These are phyloP conservation scores for Ormyrus labotus DNA, from an alignment of 2,888 invertebrate genomes.

Conservation along the genomic window DNA sequence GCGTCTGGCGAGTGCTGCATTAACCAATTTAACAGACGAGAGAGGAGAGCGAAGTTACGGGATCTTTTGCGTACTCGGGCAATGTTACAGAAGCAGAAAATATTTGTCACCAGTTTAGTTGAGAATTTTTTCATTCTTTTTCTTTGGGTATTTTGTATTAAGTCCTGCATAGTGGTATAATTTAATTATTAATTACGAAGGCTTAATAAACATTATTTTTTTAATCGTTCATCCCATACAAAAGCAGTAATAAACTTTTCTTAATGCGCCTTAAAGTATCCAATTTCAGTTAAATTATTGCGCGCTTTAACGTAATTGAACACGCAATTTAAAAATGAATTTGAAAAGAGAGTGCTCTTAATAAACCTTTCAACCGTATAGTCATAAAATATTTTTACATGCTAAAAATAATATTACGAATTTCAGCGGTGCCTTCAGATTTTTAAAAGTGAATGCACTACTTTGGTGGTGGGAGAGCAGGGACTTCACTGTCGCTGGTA, in stretches of 20 bases:
- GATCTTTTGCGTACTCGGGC: constrained; percentile 22
- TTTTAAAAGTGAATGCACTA: constrained; percentile 66
- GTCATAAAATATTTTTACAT: background rate
- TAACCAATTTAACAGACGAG: constrained; percentile 63
- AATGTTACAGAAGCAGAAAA: constrained; percentile 59
- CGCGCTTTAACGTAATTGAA: no score
- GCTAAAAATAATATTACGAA: constrained; percentile 1
- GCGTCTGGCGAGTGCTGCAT: constrained; percentile 59
- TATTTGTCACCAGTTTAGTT: constrained; percentile 28
- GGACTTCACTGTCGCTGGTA: constrained; percentile 82
- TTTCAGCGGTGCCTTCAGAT: constrained; percentile 70
- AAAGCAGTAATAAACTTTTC: no score
- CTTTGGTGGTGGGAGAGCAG: constrained; percentile 72
- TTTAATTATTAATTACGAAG: no score
- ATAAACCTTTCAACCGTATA: no score
- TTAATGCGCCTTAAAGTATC: no score
- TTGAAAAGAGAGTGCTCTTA: no score
- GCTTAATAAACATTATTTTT: background rate
- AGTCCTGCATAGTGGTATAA: no score
- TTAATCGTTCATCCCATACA: background rate
- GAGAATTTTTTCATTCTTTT: no score
- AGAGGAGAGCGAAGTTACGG: constrained; percentile 57
- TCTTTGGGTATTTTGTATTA: constrained; percentile 1
- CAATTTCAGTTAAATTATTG: no score
- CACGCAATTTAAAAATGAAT: no score